Evolutionary conservation across 2,888 invertebrate species (phyloP).

Genomic region (Pseudanteris insignis): DNA sequence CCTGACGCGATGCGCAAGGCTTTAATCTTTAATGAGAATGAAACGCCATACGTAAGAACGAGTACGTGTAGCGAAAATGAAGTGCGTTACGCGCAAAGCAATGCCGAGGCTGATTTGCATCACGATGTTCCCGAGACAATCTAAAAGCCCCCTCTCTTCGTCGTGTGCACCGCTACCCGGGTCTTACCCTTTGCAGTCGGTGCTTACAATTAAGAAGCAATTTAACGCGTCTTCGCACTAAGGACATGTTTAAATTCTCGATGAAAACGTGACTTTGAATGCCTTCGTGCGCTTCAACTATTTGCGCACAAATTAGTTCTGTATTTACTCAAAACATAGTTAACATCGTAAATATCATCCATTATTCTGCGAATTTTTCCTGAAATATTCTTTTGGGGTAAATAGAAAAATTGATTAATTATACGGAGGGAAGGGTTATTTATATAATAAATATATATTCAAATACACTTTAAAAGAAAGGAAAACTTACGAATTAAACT

Average conservation of each 20-base stretch:
- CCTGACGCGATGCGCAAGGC: conserved; percentile 7
- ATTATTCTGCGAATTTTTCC: no score
- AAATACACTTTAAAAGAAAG: no score
- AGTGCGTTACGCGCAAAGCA: conserved; percentile 29
- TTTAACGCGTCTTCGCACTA: conserved; percentile 47
- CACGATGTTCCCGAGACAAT: conserved; percentile 35
- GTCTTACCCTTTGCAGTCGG: conserved; percentile 37
- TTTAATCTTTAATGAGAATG: conserved; percentile 33
- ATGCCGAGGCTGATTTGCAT: conserved; percentile 35
- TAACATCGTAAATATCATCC: no score
- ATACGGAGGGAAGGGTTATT: no score
- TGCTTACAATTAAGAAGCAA: conserved; percentile 50
- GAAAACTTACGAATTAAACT: no score
- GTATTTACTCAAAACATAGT: conserved; percentile 12
- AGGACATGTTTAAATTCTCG: conserved; percentile 30
- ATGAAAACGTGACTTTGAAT: conserved; percentile 39
- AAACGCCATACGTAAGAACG: conserved; percentile 12
- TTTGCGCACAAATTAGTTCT: conserved; percentile 25
- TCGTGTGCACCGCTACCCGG: conserved; percentile 7
- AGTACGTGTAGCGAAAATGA: conserved; percentile 23
- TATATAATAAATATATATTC: no score
- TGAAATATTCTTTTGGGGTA: no score
- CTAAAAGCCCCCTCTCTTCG: conserved; percentile 17
- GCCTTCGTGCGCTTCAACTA: conserved; percentile 20
- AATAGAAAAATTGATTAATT: no score